Base-by-base conservation (phyloP, 1,140 invertebrate species). In the Euglossa dilemma region DNA sequence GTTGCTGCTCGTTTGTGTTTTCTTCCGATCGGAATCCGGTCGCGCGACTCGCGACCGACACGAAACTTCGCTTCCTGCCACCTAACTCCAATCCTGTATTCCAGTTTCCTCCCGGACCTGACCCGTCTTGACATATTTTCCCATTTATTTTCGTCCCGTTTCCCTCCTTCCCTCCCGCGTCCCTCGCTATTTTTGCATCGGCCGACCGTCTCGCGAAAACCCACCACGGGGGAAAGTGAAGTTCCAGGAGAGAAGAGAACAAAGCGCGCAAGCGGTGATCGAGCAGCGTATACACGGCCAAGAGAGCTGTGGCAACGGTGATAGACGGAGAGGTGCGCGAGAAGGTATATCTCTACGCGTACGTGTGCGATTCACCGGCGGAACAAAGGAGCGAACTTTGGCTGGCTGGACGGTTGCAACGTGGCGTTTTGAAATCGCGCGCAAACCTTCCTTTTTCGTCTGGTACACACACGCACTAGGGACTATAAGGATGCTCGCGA, bases 351-450 rank as follows among this genome's bases (percentile, higher is more conserved):
- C n/a, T n/a, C n/a, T n/a, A n/a, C n/a, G n/a, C 4, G 8, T 36
- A 7, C 56, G 59, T 18, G 50, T 64, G 79, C 18, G 43, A 50
- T 25, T 36, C 43, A 28, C 25, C 18, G 28, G 11, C 47, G 36
- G 71, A 81, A 81, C 80, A 81, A 81, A 81, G 80, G 78, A 80
- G 57, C 45, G 57, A 9, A 20, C 75, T 14, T 18, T 28, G n/a
- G n/a, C n/a, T 4, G 50, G 6, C 14, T 12, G 45, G 25, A 59
- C 79, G 71, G 71, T 57, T 82, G 80, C 80, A 69, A 82, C 80
- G 80, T 82, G 80, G 80, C 80, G 73, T 82, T 82, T 82, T 67
- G 72, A 82, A 82, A 82, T 67, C 80, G 80, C 73, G 80, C 73
- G 79, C 59, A 74, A 74, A 74, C 18, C n/a, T 50, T 54, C 45